A percentile compares a stretch with the other conserved stretches of the same genome.
These are phyloP conservation scores for Phalanger gymnotis DNA, from an alignment of 2,797 vertebrate species.

Conservation along the genomic window DNA sequence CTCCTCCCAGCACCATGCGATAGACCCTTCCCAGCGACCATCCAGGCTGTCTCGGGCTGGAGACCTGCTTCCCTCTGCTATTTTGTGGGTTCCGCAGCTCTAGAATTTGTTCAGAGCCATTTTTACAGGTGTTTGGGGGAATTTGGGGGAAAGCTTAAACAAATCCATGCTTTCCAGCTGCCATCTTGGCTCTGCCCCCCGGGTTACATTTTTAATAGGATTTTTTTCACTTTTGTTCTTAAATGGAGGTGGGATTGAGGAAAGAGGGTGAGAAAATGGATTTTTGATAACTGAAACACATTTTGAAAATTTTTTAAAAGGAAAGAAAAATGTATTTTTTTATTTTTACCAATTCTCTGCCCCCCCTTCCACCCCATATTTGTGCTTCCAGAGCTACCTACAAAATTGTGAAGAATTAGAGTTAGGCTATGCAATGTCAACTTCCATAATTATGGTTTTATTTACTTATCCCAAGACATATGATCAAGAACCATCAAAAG, in stretches of 20 bases:
- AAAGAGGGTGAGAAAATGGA: neutral
- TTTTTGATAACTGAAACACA: neutral
- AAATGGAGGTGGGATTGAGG: neutral
- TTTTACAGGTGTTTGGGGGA: too few species aligned
- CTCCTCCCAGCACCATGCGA: too few species aligned
- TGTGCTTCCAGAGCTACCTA: neutral
- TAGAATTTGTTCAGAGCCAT: too few species aligned
- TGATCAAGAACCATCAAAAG: neutral
- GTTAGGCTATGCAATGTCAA: neutral
- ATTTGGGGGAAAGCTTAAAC: too few species aligned
- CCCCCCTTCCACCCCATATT: neutral
- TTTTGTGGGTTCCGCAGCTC: too few species aligned
- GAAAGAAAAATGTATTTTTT: neutral
- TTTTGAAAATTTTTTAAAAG: neutral
- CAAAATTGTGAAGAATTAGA: neutral
- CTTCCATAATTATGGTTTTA: neutral
- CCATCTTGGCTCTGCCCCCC: too few species aligned
- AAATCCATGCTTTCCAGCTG: too few species aligned
- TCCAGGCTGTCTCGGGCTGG: too few species aligned
- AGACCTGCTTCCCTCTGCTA: too few species aligned
- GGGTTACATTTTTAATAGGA: neutral
- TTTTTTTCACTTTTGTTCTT: neutral
- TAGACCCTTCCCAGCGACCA: too few species aligned
- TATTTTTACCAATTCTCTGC: neutral
- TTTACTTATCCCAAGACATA: neutral